Conservation (phyloP, 2,113 vertebrate species). For the Gopherus evgoodei region DNA sequence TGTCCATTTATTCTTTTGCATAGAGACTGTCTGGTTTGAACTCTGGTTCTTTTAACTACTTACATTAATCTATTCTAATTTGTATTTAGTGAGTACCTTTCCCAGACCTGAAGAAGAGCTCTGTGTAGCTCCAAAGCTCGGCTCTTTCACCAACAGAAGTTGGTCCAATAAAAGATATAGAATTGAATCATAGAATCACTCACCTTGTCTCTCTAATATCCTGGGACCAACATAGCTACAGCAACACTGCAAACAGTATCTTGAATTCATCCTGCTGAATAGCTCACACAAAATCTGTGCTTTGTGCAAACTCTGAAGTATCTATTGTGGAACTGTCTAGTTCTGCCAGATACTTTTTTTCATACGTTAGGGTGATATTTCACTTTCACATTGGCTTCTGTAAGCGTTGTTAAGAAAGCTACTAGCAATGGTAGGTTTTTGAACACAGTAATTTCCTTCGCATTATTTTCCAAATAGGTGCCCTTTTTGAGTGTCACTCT, state of each 20-base stretch:
- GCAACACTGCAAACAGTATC: background rate
- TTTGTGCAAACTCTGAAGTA: background rate
- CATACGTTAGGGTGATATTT: background rate
- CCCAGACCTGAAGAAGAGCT: background rate
- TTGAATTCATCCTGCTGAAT: background rate
- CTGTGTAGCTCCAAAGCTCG: background rate
- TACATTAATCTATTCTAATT: background rate
- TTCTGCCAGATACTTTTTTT: background rate
- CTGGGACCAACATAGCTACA: background rate
- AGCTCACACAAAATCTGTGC: background rate
- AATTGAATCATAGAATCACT: background rate
- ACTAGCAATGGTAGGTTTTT: background rate
- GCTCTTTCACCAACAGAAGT: background rate
- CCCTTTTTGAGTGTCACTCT: background rate
- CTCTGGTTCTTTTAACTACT: background rate
- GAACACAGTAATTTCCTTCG: conserved; percentile 11
- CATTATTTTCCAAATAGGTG: background rate
- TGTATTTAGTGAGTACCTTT: background rate
- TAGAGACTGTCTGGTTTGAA: no score
- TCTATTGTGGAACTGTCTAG: background rate
- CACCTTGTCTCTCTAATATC: background rate
- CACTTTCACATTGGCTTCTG: background rate
- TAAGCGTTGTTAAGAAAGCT: background rate
- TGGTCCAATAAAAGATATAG: background rate
- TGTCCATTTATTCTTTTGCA: no score